phyloP scores from a whole-genome alignment of 2,797 vertebrate genomes.

The Falco naumanni region DNA sequence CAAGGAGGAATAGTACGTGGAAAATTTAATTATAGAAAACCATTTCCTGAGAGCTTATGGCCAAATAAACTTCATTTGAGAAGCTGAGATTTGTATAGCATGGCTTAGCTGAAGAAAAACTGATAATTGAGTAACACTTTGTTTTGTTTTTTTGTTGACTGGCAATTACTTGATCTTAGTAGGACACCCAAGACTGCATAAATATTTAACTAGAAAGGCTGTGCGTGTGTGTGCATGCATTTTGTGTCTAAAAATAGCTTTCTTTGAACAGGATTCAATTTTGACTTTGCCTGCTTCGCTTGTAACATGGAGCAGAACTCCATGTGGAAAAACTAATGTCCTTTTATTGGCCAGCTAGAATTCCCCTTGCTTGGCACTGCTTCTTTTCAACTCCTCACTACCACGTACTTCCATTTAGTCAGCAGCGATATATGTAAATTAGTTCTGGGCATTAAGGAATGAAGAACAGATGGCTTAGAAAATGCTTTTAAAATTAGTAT shows the following conservation, averaged over 20 bases:
- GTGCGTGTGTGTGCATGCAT: background rate
- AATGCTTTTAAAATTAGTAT: background rate
- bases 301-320: background rate
- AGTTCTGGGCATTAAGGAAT: background rate
- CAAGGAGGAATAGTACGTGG: background rate
- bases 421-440: background rate
- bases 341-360: background rate
- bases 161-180: slow-evolving; percentile 12
- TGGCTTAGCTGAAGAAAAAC: background rate
- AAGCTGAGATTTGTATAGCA: background rate
- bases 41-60: background rate
- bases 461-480: background rate
- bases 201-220: slow-evolving; percentile 33
- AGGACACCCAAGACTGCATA: background rate
- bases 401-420: background rate
- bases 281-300: background rate
- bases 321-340: background rate
- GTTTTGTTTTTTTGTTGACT: background rate
- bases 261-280: slow-evolving; percentile 34
- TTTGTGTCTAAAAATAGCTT: slow-evolving; percentile 53
- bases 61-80: background rate
- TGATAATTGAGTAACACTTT: background rate
- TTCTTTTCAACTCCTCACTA: background rate
- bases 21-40: background rate
- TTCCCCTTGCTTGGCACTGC: background rate